phyloP scores from a whole-genome alignment of 1,140 invertebrate species.

The Oryctes rhinoceros region DNA sequence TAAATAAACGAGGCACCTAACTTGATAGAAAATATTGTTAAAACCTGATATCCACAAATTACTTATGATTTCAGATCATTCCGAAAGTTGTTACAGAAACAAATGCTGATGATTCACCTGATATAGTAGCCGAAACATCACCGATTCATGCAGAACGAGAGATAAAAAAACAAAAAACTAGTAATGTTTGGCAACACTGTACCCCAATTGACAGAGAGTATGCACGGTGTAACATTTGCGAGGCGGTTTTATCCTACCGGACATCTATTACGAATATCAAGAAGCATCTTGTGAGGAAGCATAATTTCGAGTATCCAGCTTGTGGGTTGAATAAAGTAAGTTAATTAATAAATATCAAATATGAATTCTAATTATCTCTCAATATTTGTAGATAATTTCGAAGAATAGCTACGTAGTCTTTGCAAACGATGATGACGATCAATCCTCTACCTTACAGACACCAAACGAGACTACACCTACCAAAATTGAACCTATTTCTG shows the following conservation, averaged over 20 bases:
- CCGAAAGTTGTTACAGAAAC: not conserved
- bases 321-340: not conserved
- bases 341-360: not conserved
- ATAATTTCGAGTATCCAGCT: slow-evolving; percentile 7
- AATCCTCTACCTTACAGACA: not conserved
- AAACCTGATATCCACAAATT: too few species aligned
- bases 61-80: not conserved
- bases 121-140: not conserved
- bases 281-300: slow-evolving; percentile 17
- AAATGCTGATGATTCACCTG: not conserved
- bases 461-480: not conserved
- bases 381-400: not conserved
- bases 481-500: not conserved
- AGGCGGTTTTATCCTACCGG: slow-evolving; percentile 13
- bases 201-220: not conserved
- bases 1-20: too few species aligned
- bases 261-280: slow-evolving; percentile 18
- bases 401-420: not conserved
- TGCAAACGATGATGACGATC: not conserved
- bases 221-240: not conserved
- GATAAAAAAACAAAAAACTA: not conserved
- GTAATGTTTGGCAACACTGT: slow-evolving; percentile 9
- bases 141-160: not conserved
- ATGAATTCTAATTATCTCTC: not conserved
- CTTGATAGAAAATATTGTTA: too few species aligned